These are phyloP conservation scores for Zaprionus ornatus DNA, from an alignment of 1,140 invertebrate species.

Conservation along the genomic window DNA sequence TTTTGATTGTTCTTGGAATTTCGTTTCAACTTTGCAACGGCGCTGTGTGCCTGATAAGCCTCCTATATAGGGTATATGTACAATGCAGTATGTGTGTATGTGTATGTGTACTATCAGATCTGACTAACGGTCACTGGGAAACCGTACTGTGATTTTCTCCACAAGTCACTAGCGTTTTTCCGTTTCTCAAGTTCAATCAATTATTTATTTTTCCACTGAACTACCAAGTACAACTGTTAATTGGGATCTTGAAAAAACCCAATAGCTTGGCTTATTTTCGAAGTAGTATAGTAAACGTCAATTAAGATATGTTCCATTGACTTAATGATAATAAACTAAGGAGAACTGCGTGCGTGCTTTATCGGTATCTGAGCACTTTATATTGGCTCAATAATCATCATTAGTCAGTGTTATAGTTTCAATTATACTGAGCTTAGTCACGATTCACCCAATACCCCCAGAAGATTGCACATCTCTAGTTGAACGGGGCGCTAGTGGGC, in stretches of 20 bases:
- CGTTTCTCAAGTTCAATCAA: background rate
- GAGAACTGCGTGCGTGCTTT: background rate
- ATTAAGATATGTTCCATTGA: background rate
- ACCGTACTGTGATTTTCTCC: constrained; percentile 6
- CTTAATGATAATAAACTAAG: background rate
- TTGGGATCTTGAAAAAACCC: background rate
- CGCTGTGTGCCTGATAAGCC: constrained; percentile 37
- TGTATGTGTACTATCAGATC: constrained; percentile 31
- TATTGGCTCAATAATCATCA: constrained; percentile 1
- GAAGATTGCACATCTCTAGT: constrained; percentile 8
- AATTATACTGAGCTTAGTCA: background rate
- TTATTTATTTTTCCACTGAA: background rate
- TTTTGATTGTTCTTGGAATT: constrained; percentile 78
- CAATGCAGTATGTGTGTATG: constrained; percentile 10
- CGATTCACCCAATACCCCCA: background rate
- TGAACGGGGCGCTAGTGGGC: constrained; percentile 12
- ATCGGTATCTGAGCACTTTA: background rate
- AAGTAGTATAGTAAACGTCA: background rate
- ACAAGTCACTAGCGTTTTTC: constrained; percentile 1
- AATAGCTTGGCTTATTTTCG: background rate
- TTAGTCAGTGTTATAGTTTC: constrained; percentile 5
- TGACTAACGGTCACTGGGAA: constrained; percentile 18
- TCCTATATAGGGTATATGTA: constrained; percentile 8
- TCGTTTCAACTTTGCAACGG: constrained; percentile 63
- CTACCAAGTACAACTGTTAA: background rate